Evolutionary conservation across 1,140 invertebrate genomes (phyloP), one percentile per base, ranked within the genome.

Genomic region (Metaphire vulgaris): DNA sequence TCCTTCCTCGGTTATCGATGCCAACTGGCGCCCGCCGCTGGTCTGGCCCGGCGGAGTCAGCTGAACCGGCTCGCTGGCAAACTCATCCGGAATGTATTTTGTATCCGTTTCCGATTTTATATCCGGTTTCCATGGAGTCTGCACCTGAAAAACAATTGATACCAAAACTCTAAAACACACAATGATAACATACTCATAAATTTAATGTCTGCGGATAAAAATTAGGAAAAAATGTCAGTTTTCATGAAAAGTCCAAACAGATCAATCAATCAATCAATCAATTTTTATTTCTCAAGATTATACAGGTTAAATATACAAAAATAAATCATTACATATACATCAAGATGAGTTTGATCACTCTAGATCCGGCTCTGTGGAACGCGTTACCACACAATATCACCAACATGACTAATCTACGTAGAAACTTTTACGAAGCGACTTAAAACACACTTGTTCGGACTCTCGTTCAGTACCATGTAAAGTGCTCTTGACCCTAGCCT

Each of bases 1-100:
- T 74, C 89, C 87, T 81, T 92, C 90, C 83, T 92, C 91, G 2
- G 88, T 88, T 76, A 92, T 92, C 41, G 90, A 89, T 80, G 89
- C 89, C 1, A 92, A 85, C 21, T 73, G 32, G 31, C 77, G 74
- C 32, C 69, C 69, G 0, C 74, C 74, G 14, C 79, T 74, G 2
- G 84, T 83, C 30, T 72, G 67, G 0, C 73, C 73, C 6, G 80
- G 74, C 2, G 85, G 85, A 1, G 85, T 83, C 76, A 84, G 74
- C 41, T 80, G 80, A 30, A 83, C 76, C 1, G 82, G 79, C 69
- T 85, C 84, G 66, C 78, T 79, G 28, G 82, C 82, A 83, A 86
- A 86, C 77, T 86, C 85, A 66, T 86, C 84, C 12, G 85, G 84
- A 76, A 86, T 85, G 74, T 86, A 86, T 73, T 84, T 85, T 68